Conservation (phyloP, 2,113 vertebrate species). For the human (Homo sapiens) region DNA sequence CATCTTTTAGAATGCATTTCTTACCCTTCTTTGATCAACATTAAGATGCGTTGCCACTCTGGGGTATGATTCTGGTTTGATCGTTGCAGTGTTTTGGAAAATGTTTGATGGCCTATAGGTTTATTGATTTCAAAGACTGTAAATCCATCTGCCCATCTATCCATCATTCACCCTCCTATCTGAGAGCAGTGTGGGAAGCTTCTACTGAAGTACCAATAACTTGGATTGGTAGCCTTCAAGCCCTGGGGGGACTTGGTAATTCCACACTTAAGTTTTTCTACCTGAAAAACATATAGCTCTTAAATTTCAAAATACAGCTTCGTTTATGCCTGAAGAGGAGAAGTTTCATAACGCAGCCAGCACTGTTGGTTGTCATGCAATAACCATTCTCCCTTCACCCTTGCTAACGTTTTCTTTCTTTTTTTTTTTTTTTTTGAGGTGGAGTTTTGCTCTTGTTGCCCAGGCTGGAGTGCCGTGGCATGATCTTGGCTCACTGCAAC, state of each 20-base stretch:
- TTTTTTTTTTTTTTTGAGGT: too few species aligned
- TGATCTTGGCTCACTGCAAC: too few species aligned
- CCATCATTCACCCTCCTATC: not conserved
- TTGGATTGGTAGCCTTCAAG: not conserved
- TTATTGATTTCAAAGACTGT: not conserved
- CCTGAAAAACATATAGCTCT: not conserved
- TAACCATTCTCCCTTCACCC: not conserved
- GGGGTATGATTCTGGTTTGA: not conserved
- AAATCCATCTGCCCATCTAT: not conserved
- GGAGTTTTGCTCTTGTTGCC: too few species aligned
- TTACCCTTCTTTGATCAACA: not conserved
- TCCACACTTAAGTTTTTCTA: not conserved
- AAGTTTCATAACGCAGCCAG: not conserved
- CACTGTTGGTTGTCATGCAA: not conserved
- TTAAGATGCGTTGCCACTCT: not conserved
- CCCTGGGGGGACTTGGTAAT: not conserved
- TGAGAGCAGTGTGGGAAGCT: not conserved
- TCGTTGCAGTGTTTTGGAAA: not conserved
- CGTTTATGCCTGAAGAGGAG: not conserved
- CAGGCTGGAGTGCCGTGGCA: too few species aligned
- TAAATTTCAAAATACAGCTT: conserved; percentile 17
- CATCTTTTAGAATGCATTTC: not conserved
- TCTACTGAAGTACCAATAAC: not conserved
- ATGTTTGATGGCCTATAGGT: not conserved
- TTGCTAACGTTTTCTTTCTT: not conserved